Evolutionary conservation across 2,113 vertebrate genomes (phyloP), one percentile per base, ranked within the genome.

Genomic region (Isichthys henryi): DNA sequence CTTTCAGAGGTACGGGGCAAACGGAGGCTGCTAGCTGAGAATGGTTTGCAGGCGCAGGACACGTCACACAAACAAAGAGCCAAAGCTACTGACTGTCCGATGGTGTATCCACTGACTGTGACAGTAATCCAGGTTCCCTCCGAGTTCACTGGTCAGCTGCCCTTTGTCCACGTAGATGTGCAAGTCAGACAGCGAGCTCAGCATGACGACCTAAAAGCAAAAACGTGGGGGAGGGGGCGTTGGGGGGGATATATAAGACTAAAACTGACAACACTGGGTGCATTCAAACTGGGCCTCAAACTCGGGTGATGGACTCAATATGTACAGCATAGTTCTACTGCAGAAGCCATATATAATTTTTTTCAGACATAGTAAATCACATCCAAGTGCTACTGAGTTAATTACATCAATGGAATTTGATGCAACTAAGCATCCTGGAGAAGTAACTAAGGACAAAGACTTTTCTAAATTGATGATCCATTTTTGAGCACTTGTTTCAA

Each of bases 101-200:
- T 99, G 98, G 49, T 97, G 98, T 90, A 99, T 97, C 98, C 98
- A 99, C 89, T 98, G 97, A 88, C 96, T 97, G 93, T 99, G 97
- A 88, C 94, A 96, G 62, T 99, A 99, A 85, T 99, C 97, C 94
- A 99, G 92, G 85, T 94, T 97, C 53, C 98, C 98, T 86, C 97
- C 98, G 10, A 99, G 92, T 89, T 99, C 98, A 83, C 92, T 94
- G 0, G 98, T 99, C 93, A 99, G 95, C 92, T 99, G 97, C 0
- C 95, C 96, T 94, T 97, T 98, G 90, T 99, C 98, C 90, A 99
- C 96, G 89, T 98, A 98, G 89, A 96, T 94, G 43, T 98, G 97
- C 80, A 99, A 96, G 90, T 99, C 98, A 23, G 97, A 96, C 89
- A 97, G 93, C n/a, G 98, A 98, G 93, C 98, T 99, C 91, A 99